Base-by-base conservation (phyloP, 2,888 invertebrate genomes). In the Smittia sp. region DNA sequence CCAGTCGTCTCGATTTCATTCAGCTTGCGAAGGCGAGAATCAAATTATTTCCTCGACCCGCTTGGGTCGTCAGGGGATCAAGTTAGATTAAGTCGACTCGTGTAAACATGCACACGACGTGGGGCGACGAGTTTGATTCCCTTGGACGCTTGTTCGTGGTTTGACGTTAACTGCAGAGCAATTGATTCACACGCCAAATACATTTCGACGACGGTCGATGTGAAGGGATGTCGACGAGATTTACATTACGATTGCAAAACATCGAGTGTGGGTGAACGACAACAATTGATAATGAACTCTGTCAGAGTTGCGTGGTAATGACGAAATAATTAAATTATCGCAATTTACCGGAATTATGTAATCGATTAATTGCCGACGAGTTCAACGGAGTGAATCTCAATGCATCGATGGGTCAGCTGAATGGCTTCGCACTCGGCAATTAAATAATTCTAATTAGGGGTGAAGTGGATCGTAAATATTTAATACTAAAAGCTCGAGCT, bases 91-190 rank as follows among this genome's bases (percentile, higher is more conserved):
- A 54, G 52, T 69, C 13, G 52, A 20, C 11, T 39, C 24, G 22
- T 69, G 69, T 69, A 69, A 69, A 69, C 69, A 69, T 27, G 54
- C 13, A 18, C 18, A 27, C 20, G 20, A 25, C 39, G 15, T 66
- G 62, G 72, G 39, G 58, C n/a, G 39, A 27, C 20, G 24, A 22
- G 66, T 72, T 18, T 58, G 4, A 58, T 52, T 27, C 24, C 18
- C 39, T 63, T 65, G 75, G 74, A 75, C 75, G 75, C 75, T 76
- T 75, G 75, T 75, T 75, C 70, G 75, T 76, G 76, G 75, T 75
- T 75, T 76, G 76, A 74, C 76, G 74, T 74, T 75, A 74, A 76
- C 76, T 20, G 58, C 18, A 6, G n/a, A 13, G 15, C 58, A 58
- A 18, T 58, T 58, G 18, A 18, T 20, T 58, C 63, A 24, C 75